Conservation (phyloP, 2,888 invertebrate species). For the Rhodophaea formosa region DNA sequence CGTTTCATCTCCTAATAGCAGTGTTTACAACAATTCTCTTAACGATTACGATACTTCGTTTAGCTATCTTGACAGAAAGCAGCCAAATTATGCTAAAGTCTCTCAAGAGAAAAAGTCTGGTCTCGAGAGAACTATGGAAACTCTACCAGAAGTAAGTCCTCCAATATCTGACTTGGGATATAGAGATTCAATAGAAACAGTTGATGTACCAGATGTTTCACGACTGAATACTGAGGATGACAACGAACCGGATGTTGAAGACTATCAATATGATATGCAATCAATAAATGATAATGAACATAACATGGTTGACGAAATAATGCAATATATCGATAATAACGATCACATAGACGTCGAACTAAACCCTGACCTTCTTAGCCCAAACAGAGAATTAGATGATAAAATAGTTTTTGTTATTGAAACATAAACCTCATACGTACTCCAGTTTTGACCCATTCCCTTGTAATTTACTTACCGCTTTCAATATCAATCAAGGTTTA, state of each 20-base stretch:
- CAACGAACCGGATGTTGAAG: conserved; percentile 19
- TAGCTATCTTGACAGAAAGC: conserved; percentile 46
- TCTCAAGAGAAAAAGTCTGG: conserved; percentile 10
- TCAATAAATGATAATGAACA: conserved; percentile 43
- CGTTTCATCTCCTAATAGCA: conserved; percentile 53
- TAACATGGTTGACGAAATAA: conserved; percentile 68
- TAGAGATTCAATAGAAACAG: conserved; percentile 5
- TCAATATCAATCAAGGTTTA: background rate
- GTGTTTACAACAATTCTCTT: conserved; percentile 58
- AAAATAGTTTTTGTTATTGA: conserved; percentile 60
- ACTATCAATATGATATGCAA: conserved; percentile 23
- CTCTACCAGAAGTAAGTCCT: background rate
- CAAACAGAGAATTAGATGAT: conserved; percentile 58
- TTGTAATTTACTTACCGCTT: background rate
- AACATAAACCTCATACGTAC: conserved; percentile 24
- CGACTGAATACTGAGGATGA: conserved; percentile 27
- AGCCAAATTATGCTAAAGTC: conserved; percentile 40
- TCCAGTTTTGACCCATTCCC: no score
- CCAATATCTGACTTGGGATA: conserved; percentile 20
- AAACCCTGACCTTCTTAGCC: conserved; percentile 50
- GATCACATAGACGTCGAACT: conserved; percentile 40
- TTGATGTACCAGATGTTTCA: conserved; percentile 22
- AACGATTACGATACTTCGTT: conserved; percentile 43
- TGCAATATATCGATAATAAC: conserved; percentile 59
- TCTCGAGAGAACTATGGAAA: conserved; percentile 27